Base-by-base conservation (phyloP, 2,797 vertebrate genomes). In the Neosalanx taihuensis region DNA sequence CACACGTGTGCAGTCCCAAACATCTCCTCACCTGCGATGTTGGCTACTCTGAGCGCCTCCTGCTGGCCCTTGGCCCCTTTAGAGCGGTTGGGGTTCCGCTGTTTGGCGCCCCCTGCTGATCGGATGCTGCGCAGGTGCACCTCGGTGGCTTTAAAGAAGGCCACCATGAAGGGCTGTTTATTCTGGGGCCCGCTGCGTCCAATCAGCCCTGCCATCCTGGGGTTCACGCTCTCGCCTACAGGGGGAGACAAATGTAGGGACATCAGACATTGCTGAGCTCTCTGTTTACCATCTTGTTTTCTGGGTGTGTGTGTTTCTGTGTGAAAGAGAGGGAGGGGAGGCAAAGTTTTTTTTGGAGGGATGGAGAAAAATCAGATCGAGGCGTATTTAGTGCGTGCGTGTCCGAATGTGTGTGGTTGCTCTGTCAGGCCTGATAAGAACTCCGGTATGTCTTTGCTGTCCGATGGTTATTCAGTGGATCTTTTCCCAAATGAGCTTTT, bases 161-260 rank as follows among this genome's bases (percentile, higher is more conserved):
- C 97, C 78, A 99, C 97, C 68, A 97, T 99, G 92, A 99, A 99
- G 1, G 97, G 97, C 81, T 98, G 97, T 89, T 99, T 99, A 88
- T 95, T 98, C 91, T 99, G 97, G 0, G 96, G 96, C 67, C 97
- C 97, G 0, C 92, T 95, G 71, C 93, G 94, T 63, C 97, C 96
- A 0, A 98, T 94, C 12, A 99, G 92, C 51, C 97, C 97, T 0
- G 94, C 96, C 88, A 95, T 63, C 53, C 95, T 95, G 79, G 96
- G 96, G 67, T 97, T 98, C 82, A 98, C 91, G 75, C 96, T 99
- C 81, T 96, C 96, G 17, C 96, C 97, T 99, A 84, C 33, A 83
- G 75, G 76, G 81, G 81, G 86, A 80, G 82, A 85, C 83, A 90
- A 53, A 59, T 89, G 77, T 17, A 81, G 79, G 75, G 29, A 23